Evolutionary conservation across 2,113 vertebrate genomes (phyloP).

Genomic region (Micronycteris hirsuta): DNA sequence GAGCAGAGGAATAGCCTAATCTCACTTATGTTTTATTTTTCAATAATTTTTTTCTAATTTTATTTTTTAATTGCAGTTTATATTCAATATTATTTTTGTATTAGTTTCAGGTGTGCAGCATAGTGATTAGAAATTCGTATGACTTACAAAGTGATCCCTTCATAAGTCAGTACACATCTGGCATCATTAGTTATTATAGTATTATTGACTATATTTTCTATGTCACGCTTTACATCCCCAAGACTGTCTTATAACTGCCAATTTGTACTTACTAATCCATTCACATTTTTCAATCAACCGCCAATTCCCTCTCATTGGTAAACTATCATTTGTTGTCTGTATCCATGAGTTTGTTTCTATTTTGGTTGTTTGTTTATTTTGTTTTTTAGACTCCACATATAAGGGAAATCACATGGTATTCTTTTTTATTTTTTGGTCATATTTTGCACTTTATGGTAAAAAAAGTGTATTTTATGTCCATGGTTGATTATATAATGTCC

Average conservation of each 20-base stretch:
- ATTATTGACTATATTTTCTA: neutral
- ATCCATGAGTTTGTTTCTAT: neutral
- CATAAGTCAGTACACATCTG: neutral
- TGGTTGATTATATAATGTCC: neutral
- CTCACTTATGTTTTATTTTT: neutral
- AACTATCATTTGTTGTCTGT: neutral
- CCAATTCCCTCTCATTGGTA: neutral
- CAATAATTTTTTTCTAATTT: neutral
- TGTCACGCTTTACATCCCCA: neutral
- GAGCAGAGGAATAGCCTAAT: neutral
- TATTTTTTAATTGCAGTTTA: neutral
- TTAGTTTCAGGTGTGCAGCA: neutral
- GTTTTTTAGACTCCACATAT: neutral
- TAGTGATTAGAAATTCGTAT: neutral
- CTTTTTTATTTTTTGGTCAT: neutral
- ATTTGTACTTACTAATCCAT: neutral
- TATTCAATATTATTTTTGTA: neutral
- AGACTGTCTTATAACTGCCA: neutral
- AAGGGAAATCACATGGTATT: neutral
- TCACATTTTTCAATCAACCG: neutral
- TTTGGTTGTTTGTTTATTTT: too few relatives aligned
- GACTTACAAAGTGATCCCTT: neutral
- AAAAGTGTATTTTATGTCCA: neutral
- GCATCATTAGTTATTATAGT: neutral
- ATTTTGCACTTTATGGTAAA: neutral